These are phyloP conservation scores for Halichoeres trimaculatus DNA, from an alignment of 2,113 vertebrate genomes.

Conservation along the genomic window DNA sequence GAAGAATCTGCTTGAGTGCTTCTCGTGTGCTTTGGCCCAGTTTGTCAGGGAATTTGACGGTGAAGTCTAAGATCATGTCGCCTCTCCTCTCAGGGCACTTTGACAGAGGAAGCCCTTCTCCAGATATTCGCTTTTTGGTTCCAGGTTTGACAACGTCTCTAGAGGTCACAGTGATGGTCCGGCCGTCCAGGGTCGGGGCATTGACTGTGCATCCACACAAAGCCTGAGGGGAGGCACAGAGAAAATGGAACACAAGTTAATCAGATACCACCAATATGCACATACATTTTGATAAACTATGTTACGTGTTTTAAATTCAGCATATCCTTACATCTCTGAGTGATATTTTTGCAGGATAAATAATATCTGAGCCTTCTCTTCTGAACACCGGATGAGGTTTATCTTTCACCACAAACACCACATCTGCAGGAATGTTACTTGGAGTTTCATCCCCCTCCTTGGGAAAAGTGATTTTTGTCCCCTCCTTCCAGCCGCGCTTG, in stretches of 20 bases:
- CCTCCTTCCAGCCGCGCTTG: conserved; percentile 94
- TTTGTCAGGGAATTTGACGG: conserved; percentile 90
- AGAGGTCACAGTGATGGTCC: conserved; percentile 87
- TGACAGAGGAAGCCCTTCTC: conserved; percentile 92
- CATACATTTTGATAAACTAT: not conserved
- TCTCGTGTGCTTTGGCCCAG: conserved; percentile 83
- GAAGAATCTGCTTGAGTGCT: conserved; percentile 88
- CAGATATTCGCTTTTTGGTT: conserved; percentile 87
- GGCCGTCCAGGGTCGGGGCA: conserved; percentile 90
- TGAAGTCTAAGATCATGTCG: conserved; percentile 92
- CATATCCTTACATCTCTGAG: conserved; percentile 88
- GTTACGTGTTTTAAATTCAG: not conserved
- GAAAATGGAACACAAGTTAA: not conserved
- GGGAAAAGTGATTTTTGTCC: conserved; percentile 97
- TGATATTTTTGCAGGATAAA: conserved; percentile 91
- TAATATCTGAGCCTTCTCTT: conserved; percentile 91
- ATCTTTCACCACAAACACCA: conserved; percentile 96
- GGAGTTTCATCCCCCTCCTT: conserved; percentile 94
- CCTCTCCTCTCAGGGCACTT: conserved; percentile 90
- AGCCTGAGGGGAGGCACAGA: too few species aligned
- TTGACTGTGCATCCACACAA: conserved; percentile 92
- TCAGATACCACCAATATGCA: not conserved
- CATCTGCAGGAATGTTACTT: conserved; percentile 92
- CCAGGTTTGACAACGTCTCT: conserved; percentile 92
- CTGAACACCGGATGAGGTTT: conserved; percentile 90